Evolutionary conservation across 2,113 vertebrate genomes (phyloP).

Genomic region (Tautogolabrus adspersus): DNA sequence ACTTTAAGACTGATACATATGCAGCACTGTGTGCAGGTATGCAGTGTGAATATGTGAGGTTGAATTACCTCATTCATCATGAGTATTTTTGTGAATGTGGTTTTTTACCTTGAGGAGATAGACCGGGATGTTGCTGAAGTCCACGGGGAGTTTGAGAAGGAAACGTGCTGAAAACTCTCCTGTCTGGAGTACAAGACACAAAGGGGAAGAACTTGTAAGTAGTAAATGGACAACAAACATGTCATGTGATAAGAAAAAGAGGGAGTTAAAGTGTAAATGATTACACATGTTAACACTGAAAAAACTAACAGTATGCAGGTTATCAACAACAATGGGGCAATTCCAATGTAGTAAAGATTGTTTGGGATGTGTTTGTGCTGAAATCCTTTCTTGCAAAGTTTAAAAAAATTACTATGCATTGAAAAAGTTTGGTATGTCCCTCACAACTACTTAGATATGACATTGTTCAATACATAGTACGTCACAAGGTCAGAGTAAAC

Average conservation of each 20-base stretch:
- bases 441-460: neutral
- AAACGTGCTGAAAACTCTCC: constrained; percentile 98
- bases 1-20: neutral
- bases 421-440: neutral
- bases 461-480: neutral
- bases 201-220: neutral
- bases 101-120: constrained; percentile 96
- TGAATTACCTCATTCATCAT: neutral
- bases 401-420: neutral
- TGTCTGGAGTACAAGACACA: constrained; percentile 84
- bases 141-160: constrained; percentile 96
- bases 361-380: neutral
- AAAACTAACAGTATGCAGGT: neutral
- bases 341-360: neutral
- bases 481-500: neutral
- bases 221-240: neutral
- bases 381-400: too few species aligned
- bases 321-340: neutral
- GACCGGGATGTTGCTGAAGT: constrained; percentile 98
- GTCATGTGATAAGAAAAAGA: neutral
- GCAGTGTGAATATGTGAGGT: neutral
- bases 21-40: neutral
- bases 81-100: neutral
- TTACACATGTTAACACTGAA: too few species aligned
- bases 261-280: neutral